Conservation (phyloP, 1,140 invertebrate genomes). For the Ectropis grisescens region DNA sequence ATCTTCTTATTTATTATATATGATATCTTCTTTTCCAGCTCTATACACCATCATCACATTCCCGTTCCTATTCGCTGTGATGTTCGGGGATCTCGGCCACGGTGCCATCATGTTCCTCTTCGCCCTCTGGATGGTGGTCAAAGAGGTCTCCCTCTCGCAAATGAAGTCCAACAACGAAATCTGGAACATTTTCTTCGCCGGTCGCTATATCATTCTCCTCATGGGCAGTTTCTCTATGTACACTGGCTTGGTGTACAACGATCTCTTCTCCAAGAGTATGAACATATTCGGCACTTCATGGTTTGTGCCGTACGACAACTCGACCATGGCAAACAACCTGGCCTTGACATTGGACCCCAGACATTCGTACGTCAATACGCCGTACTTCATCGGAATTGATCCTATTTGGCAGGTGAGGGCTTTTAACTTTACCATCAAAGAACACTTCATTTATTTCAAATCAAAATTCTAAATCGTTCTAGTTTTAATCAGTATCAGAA, state of each 20-base stretch:
- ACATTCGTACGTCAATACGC: constrained; percentile 59
- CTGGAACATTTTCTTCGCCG: constrained; percentile 97
- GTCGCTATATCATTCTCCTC: constrained; percentile 96
- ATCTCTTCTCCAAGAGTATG: constrained; percentile 95
- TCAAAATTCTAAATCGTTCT: constrained; percentile 1
- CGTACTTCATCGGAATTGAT: constrained; percentile 90
- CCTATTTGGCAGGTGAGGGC: constrained; percentile 88
- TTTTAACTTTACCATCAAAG: too few relatives aligned
- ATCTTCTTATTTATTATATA: too few relatives aligned
- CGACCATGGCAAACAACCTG: constrained; percentile 58
- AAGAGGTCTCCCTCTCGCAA: constrained; percentile 78
- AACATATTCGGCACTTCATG: constrained; percentile 95
- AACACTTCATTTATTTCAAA: too few relatives aligned
- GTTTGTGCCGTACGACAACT: constrained; percentile 72
- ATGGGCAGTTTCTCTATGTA: constrained; percentile 99
- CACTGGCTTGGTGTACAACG: constrained; percentile 98
- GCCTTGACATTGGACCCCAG: constrained; percentile 79
- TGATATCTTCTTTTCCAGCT: constrained; percentile 77
- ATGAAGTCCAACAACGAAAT: constrained; percentile 86
- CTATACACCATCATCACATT: constrained; percentile 97
- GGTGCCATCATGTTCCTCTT: constrained; percentile 84
- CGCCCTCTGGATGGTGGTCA: constrained; percentile 82
- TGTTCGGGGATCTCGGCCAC: constrained; percentile 98
- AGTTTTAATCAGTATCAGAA: too few relatives aligned
- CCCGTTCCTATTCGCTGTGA: constrained; percentile 97